Evolutionary conservation across 2,888 invertebrate genomes (phyloP).

Genomic region (Apamea anceps): DNA sequence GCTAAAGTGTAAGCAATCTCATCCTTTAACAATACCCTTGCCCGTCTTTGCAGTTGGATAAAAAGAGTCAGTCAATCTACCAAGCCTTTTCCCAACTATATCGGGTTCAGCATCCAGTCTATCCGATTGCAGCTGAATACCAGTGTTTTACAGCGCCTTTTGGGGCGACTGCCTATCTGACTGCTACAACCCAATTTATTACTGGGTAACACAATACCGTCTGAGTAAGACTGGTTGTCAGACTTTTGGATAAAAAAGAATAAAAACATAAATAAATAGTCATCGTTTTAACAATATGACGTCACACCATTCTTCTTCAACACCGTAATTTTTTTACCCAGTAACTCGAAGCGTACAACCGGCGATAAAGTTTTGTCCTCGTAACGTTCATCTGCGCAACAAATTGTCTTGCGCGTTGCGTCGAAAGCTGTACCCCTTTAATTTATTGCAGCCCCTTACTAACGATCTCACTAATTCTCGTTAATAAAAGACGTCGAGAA

Average conservation of each 20-base stretch:
- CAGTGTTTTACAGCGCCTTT: too few species aligned
- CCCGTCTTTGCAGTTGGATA: background rate
- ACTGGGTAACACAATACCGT: background rate
- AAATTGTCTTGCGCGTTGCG: constrained; percentile 37
- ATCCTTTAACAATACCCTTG: background rate
- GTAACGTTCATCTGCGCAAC: constrained; percentile 15
- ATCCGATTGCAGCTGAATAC: background rate
- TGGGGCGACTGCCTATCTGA: too few species aligned
- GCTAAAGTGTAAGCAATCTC: background rate
- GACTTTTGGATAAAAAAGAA: background rate
- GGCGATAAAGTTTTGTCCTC: constrained; percentile 36
- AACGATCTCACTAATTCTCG: constrained; percentile 35
- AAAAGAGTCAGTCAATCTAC: background rate
- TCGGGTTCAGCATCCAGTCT: background rate
- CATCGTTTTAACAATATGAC: background rate
- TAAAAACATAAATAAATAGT: background rate
- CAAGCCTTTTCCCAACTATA: too few species aligned
- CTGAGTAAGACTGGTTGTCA: background rate
- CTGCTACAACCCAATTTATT: too few species aligned
- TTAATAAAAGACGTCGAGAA: constrained; percentile 30
- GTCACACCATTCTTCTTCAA: background rate
- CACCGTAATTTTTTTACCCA: constrained; percentile 1
- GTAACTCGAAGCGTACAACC: constrained; percentile 19
- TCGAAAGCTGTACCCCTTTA: constrained; percentile 37
- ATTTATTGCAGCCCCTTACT: constrained; percentile 60